Base-by-base conservation (phyloP, 1,140 invertebrate species). In the Euura saliciscinereae region DNA sequence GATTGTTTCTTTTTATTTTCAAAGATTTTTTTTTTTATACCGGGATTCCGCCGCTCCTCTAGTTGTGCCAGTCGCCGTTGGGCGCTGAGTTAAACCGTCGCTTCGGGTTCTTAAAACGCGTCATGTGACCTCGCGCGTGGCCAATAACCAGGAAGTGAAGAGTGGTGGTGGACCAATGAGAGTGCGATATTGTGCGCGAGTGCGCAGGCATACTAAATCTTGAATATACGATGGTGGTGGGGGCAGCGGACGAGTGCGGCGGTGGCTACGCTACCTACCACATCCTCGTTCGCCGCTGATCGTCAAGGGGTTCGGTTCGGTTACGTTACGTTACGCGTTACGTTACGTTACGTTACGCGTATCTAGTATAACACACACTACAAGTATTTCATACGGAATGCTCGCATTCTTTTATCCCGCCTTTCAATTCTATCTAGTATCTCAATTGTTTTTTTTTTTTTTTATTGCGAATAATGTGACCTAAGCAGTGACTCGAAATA, bases 211-310 rank as follows among this genome's bases (percentile, higher is more conserved):
- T 59, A 59, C 8, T n/a, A 59, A 28, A 28, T 59, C 51, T 59
- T 28, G 51, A n/a, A n/a, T 59, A n/a, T 1, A 28, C 28, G 10
- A 8, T n/a, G 51, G 5, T 77, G 73, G 79, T 77, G 82, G 82
- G 84, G 82, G 76, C 66, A 28, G 28, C 66, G 43, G 44, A 75
- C 73, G 71, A 84, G 79, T 82, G 83, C 85, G 80, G 80, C 80
- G 81, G 75, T 65, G 76, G 78, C 80, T 82, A 78, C 78, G 78
- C 79, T 77, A 73, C 69, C 73, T 75, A 78, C 76, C 78, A 79
- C 78, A 82, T 82, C 76, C 83, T 83, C 85, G 84, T 86, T 86
- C 78, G 83, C 79, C 82, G 82, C 79, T 78, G 82, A 71, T 75
- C 83, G 79, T 70, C 78, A 67, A 77, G 74, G 75, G 65, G 79